Percentiles rank a stretch among this genome's conserved stretches.
Conservation (phyloP, 2,113 vertebrate genomes). For the Leptodactylus fuscus region DNA sequence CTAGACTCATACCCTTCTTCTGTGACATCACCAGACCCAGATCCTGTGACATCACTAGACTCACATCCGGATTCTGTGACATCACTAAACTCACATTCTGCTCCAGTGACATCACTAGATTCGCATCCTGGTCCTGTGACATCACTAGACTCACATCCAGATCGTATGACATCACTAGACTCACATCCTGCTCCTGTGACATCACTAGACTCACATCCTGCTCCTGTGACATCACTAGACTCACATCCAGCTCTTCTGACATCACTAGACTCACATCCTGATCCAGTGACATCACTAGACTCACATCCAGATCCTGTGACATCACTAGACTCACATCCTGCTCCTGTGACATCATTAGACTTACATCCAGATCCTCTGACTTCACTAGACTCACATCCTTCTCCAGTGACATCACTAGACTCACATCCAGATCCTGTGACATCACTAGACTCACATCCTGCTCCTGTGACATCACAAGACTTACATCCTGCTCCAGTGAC, state of each 20-base stretch:
- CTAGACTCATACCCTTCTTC: background rate
- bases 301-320: background rate
- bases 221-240: constrained; percentile 6
- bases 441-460: background rate
- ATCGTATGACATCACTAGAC: background rate
- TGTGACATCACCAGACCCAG: background rate
- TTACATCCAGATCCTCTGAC: background rate
- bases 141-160: background rate
- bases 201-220: constrained; percentile 1
- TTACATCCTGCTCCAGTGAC: background rate
- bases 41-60: background rate
- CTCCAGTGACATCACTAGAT: background rate
- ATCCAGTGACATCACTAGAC: constrained; percentile 1
- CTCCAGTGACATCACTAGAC: background rate
- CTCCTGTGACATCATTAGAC: background rate
- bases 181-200: background rate
- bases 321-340: background rate
- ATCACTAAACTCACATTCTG: background rate
- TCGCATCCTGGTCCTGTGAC: background rate
- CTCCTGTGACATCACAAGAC: background rate
- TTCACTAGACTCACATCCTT: background rate
- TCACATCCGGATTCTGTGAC: background rate
- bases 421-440: background rate
- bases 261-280: background rate
- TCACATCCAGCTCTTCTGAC: background rate